Base-by-base conservation (phyloP, 2,888 invertebrate genomes). In the Trachelus stipa region DNA sequence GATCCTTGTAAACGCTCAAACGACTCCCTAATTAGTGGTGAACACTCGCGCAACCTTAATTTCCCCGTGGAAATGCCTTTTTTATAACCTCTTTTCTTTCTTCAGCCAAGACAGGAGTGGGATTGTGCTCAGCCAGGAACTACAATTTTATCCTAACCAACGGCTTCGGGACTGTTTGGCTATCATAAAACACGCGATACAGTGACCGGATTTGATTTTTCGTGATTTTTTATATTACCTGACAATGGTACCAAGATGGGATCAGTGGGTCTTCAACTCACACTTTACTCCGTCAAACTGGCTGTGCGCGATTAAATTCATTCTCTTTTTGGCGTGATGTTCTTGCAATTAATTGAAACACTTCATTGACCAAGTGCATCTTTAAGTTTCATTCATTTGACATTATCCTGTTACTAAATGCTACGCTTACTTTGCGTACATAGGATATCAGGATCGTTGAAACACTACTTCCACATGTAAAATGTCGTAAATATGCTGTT, bases 401-500 rank as follows among this genome's bases (percentile, higher is more conserved):
- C 23, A 56, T 56, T 56, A 56, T 23, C 56, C 56, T 56, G 23
- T 23, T 56, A 15, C 1, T 56, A 23, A 56, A 56, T 56, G 1
- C 2, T 23, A 56, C 9, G 9, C 56, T 56, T 56, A 15, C 9
- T 56, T 56, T 9, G 56, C 23, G 56, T 23, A 56, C 56, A 23
- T 56, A 6, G 15, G 56, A 34, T 68, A 73, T 73, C 23, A 23
- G 56, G 73, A 34, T 76, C 74, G 74, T 76, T n/a, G 37, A 75
- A 73, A 75, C 75, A 75, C 34, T 73, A 33, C 76, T 76, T 78
- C 76, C 68, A 78, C 37, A 34, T 78, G 69, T 74, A 76, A 78
- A 74, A 76, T 78, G 76, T 76, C 76, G 73, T 92, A 92, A 92
- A 84, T 83, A 86, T 87, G 83, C 83, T 83, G 79, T 82, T 81